Conservation (phyloP, 2,888 invertebrate species). For the Hedya salicella region DNA sequence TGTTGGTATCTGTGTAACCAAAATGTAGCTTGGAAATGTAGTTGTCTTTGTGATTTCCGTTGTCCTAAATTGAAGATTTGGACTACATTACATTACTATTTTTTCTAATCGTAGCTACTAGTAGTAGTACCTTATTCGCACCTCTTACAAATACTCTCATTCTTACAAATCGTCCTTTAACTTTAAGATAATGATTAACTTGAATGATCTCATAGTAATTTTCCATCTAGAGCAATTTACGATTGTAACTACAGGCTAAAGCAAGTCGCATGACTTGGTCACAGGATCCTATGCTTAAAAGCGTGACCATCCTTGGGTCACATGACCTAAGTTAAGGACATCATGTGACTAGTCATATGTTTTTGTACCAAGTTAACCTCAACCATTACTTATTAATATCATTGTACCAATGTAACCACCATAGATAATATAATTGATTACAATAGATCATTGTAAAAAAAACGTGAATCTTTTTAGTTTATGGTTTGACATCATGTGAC, state of each 20-base stretch:
- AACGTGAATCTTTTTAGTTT: constrained; percentile 5
- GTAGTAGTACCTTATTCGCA: background rate
- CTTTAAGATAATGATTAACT: background rate
- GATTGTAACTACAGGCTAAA: background rate
- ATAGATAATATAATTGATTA: background rate
- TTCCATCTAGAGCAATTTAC: background rate
- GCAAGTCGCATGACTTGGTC: constrained; percentile 8
- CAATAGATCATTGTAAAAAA: background rate
- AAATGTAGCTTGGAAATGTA: constrained; percentile 23
- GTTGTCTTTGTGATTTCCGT: background rate
- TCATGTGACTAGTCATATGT: constrained; percentile 43
- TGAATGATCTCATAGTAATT: constrained; percentile 3
- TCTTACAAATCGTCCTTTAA: background rate
- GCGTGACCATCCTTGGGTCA: constrained; percentile 53
- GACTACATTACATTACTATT: background rate
- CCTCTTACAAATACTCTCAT: background rate
- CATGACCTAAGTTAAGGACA: constrained; percentile 60
- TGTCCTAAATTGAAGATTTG: background rate
- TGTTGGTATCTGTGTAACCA: constrained; percentile 61
- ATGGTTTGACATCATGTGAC: constrained; percentile 37
- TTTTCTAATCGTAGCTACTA: no score
- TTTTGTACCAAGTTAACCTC: constrained; percentile 11
- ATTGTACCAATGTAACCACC: background rate
- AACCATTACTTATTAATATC: constrained; percentile 1
- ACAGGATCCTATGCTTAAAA: background rate